phyloP scores from a whole-genome alignment of 2,113 vertebrate genomes.

The Thamnaconus septentrionalis region DNA sequence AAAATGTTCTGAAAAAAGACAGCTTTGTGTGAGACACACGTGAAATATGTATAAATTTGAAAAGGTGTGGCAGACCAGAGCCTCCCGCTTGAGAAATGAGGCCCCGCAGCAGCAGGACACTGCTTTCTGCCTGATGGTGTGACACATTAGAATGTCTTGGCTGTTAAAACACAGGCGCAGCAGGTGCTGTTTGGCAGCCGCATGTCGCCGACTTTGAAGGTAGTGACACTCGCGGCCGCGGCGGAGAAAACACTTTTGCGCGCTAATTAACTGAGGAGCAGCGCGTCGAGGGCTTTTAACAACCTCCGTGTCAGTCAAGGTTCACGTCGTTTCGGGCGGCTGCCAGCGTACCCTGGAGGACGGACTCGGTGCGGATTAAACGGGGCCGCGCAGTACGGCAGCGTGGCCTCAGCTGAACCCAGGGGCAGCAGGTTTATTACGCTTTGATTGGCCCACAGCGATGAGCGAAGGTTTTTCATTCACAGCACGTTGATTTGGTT shows the following conservation, averaged over 20 bases:
- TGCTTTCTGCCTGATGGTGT: slow-evolving; percentile 13
- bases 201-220: background rate
- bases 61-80: too few relatives aligned
- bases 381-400: too few relatives aligned
- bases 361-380: too few relatives aligned
- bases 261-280: slow-evolving; percentile 14
- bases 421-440: too few relatives aligned
- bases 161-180: slow-evolving; percentile 4
- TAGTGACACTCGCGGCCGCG: background rate
- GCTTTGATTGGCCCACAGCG: too few relatives aligned
- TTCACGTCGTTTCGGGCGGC: background rate
- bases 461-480: too few relatives aligned
- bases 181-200: background rate
- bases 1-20: too few relatives aligned
- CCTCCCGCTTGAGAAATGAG: too few relatives aligned
- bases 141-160: slow-evolving; percentile 5
- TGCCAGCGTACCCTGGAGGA: background rate
- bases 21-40: too few relatives aligned
- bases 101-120: background rate
- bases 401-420: too few relatives aligned
- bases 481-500: too few relatives aligned
- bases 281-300: background rate
- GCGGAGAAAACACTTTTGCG: slow-evolving; percentile 9
- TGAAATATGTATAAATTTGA: too few relatives aligned
- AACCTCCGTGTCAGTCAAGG: background rate